Percentiles rank a stretch among this genome's conserved stretches.
phyloP scores from a whole-genome alignment of 2,888 invertebrate species.

The Drosophila picticornis region DNA sequence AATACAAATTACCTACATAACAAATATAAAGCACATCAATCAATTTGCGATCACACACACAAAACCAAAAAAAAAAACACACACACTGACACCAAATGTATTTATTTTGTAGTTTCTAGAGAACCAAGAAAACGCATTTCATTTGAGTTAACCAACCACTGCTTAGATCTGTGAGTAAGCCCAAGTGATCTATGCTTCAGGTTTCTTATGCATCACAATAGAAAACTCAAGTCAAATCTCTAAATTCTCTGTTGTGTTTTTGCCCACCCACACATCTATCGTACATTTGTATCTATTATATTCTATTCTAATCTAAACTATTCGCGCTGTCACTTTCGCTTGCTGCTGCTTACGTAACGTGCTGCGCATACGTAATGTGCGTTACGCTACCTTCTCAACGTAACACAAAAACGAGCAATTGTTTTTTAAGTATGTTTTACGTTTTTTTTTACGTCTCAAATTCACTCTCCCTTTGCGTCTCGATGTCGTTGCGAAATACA shows the following conservation, averaged over 20 bases:
- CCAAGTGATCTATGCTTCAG: constrained; percentile 18
- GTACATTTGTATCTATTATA: constrained; percentile 20
- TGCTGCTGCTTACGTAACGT: constrained; percentile 54
- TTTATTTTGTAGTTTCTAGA: constrained; percentile 41
- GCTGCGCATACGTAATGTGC: constrained; percentile 51
- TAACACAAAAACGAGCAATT: constrained; percentile 37
- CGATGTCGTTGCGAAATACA: constrained; percentile 51
- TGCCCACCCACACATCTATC: constrained; percentile 24
- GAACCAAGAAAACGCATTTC: constrained; percentile 10
- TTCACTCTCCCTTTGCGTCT: constrained; percentile 48
- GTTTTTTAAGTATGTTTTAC: constrained; percentile 42
- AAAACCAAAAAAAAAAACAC: constrained; percentile 7
- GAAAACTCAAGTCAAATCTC: constrained; percentile 16
- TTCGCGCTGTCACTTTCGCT: constrained; percentile 56
- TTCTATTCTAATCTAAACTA: constrained; percentile 27
- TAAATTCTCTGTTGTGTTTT: constrained; percentile 18
- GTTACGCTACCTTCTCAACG: constrained; percentile 43
- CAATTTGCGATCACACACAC: constrained; percentile 42
- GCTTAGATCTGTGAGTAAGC: constrained; percentile 10
- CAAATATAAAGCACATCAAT: constrained; percentile 74
- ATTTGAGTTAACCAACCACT: constrained; percentile 23
- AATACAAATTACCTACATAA: constrained; percentile 73
- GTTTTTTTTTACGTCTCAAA: constrained; percentile 23
- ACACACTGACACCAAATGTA: constrained; percentile 8
- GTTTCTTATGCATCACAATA: constrained; percentile 12